Percentiles rank a stretch among this genome's conserved stretches.
These are phyloP conservation scores for Caenorhabditis brenneri DNA, from an alignment of 1,140 invertebrate species.

Conservation along the genomic window DNA sequence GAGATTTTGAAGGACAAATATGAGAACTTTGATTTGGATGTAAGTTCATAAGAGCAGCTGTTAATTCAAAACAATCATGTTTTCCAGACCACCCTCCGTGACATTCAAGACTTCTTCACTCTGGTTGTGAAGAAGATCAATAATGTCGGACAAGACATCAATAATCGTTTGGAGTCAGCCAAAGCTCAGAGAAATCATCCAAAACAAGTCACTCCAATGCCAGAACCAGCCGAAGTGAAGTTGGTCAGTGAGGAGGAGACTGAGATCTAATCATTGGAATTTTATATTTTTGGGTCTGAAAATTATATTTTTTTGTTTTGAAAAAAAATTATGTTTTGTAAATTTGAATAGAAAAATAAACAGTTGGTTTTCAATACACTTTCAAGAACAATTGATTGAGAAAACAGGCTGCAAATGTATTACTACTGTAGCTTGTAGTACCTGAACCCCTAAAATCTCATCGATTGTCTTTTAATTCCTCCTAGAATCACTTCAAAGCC, in stretches of 20 bases:
- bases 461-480: too few species aligned
- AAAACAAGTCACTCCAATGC: background rate
- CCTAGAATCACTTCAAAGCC: too few species aligned
- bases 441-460: too few species aligned
- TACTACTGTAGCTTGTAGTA: too few species aligned
- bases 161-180: background rate
- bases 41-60: background rate
- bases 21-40: slow-evolving; percentile 53
- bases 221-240: background rate
- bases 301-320: too few species aligned
- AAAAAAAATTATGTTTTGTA: too few species aligned
- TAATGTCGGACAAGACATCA: slow-evolving; percentile 44
- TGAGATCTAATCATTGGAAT: background rate
- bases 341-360: too few species aligned
- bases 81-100: slow-evolving; percentile 46
- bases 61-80: background rate
- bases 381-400: too few species aligned
- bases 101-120: slow-evolving; percentile 51
- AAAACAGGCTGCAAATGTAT: too few species aligned
- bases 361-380: too few species aligned
- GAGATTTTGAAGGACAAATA: slow-evolving; percentile 57
- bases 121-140: slow-evolving; percentile 51
- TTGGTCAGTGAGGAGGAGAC: background rate
- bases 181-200: background rate
- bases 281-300: background rate